These are phyloP conservation scores for Aelia acuminata DNA, from an alignment of 2,888 invertebrate genomes.

Conservation along the genomic window DNA sequence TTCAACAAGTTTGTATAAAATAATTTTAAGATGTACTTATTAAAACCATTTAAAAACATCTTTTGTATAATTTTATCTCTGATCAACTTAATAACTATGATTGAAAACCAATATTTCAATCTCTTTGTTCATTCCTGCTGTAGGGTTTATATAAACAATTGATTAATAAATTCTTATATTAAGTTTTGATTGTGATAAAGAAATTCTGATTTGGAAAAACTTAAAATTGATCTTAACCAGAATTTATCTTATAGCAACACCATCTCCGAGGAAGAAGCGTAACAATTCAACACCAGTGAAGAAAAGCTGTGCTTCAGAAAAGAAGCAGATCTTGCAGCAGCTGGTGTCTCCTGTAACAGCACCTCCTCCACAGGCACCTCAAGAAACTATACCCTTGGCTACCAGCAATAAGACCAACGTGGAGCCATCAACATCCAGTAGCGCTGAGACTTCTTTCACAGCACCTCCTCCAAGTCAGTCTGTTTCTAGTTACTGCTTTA, in stretches of 20 bases:
- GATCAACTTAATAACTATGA: too few relatives aligned
- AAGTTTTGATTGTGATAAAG: not conserved
- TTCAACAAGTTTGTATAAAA: too few relatives aligned
- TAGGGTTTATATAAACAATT: not conserved
- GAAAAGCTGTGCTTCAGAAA: conserved; percentile 84
- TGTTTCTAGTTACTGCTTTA: not conserved
- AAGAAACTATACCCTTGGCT: conserved; percentile 64
- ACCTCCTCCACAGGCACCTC: conserved; percentile 41
- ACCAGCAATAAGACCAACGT: conserved; percentile 59
- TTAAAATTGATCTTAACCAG: not conserved
- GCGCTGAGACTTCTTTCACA: conserved; percentile 63
- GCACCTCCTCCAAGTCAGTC: conserved; percentile 59
- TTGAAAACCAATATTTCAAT: too few relatives aligned
- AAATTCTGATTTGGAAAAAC: not conserved
- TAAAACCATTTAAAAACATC: too few relatives aligned
- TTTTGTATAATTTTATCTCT: too few relatives aligned
- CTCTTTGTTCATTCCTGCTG: too few relatives aligned
- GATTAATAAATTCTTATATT: not conserved
- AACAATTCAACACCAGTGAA: conserved; percentile 85
- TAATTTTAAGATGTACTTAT: too few relatives aligned
- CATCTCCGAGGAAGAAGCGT: conserved; percentile 83
- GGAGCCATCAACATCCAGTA: conserved; percentile 61
- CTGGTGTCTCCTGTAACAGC: conserved; percentile 77
- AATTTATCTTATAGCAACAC: conserved; percentile 74
- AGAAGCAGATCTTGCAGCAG: conserved; percentile 84